Evolutionary conservation across 2,797 vertebrate genomes (phyloP).

Genomic region (Knipowitschia caucasica): DNA sequence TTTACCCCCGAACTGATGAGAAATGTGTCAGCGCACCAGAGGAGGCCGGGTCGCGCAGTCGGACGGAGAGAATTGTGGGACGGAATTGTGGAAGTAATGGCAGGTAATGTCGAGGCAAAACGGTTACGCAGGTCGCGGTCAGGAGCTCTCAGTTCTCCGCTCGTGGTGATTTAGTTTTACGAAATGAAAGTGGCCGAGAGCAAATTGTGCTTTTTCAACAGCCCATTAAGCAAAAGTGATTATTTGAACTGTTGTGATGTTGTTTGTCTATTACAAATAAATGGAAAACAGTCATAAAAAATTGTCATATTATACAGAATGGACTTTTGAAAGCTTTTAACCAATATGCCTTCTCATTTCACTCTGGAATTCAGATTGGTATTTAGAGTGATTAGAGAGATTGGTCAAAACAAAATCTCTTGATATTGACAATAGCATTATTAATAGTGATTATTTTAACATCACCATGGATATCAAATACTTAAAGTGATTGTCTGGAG

Average conservation of each 20-base stretch:
- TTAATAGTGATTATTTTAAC: too few species aligned
- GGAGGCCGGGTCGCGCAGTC: neutral
- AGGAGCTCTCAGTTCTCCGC: neutral
- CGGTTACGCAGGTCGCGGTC: neutral
- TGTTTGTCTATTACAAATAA: neutral
- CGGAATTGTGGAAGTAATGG: neutral
- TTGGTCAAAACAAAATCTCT: too few species aligned
- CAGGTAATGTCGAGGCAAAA: slow-evolving; percentile 15
- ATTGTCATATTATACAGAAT: too few species aligned
- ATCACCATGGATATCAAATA: too few species aligned
- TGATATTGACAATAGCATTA: too few species aligned
- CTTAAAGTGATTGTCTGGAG: too few species aligned
- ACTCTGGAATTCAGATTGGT: too few species aligned
- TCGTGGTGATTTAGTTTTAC: neutral
- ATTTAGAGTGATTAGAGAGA: too few species aligned
- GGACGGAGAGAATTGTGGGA: too few species aligned
- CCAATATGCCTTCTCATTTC: too few species aligned
- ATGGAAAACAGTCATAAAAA: too few species aligned
- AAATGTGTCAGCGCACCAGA: neutral
- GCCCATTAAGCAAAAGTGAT: neutral
- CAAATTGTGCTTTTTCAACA: neutral
- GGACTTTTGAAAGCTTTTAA: too few species aligned
- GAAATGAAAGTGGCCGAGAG: neutral
- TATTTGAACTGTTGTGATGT: neutral
- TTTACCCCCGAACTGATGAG: neutral